Evolutionary conservation across 2,113 vertebrate species (phyloP).

Genomic region (Myrmecophaga tridactyla): DNA sequence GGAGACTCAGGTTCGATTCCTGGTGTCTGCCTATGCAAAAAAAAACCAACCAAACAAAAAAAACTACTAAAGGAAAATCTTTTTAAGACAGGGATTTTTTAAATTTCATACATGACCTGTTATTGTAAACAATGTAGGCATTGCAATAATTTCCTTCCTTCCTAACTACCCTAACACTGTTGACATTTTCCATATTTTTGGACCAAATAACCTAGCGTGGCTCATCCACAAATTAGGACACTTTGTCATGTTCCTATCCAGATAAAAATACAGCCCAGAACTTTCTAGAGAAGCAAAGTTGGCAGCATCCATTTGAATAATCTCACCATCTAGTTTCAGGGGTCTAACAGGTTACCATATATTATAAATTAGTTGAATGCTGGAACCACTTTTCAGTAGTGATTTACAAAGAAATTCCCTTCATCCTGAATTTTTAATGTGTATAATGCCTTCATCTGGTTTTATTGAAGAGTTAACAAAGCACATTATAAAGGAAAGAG

Average conservation of each 20-base stretch:
- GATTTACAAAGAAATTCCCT: neutral
- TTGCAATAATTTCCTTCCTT: neutral
- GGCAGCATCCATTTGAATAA: neutral
- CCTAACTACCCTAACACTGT: neutral
- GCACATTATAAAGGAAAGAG: neutral
- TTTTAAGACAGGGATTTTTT: neutral
- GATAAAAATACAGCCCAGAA: neutral
- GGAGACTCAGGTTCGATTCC: no score
- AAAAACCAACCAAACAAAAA: no score
- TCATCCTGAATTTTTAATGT: neutral
- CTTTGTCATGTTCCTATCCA: neutral
- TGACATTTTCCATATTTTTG: neutral
- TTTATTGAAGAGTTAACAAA: neutral
- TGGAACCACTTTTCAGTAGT: neutral
- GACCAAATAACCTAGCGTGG: neutral
- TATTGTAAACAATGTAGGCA: neutral
- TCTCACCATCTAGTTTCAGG: neutral
- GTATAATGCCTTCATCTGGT: neutral
- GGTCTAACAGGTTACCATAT: neutral
- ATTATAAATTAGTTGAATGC: neutral
- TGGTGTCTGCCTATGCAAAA: no score
- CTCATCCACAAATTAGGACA: neutral
- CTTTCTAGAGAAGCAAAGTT: conserved; percentile 19
- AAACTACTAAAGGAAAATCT: no score
- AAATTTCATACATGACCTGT: neutral